phyloP scores from a whole-genome alignment of 2,797 vertebrate genomes.

The Setipinna tenuifilis region DNA sequence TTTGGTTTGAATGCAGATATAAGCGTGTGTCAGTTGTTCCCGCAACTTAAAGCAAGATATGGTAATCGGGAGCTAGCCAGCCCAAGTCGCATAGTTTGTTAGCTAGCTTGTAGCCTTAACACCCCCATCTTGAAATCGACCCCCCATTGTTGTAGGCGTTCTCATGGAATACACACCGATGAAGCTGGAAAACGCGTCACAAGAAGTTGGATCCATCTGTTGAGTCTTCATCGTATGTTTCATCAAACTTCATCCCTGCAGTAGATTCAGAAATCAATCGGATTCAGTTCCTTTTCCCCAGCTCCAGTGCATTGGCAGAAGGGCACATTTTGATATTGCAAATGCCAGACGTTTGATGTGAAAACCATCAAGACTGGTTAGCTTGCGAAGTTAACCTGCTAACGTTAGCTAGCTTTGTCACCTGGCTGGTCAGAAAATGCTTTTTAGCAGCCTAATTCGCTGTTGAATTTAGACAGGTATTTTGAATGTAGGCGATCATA shows the following conservation, averaged over 20 bases:
- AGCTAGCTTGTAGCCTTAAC: conserved; percentile 26
- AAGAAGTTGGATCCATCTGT: conserved; percentile 50
- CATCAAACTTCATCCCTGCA: neutral
- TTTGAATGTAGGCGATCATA: neutral
- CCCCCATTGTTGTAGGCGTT: conserved; percentile 35
- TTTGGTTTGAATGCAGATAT: neutral
- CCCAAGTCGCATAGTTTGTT: conserved; percentile 29
- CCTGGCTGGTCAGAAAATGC: neutral
- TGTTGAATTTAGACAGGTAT: neutral
- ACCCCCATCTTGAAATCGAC: conserved; percentile 28
- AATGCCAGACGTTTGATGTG: conserved; percentile 44
- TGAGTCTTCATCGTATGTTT: conserved; percentile 35
- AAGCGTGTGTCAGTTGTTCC: neutral
- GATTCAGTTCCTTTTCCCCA: neutral
- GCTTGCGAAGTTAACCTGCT: conserved; percentile 44
- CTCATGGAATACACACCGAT: conserved; percentile 10
- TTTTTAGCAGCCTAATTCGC: neutral
- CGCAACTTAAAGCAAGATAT: neutral
- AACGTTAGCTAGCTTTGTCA: conserved; percentile 30
- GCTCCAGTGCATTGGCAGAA: neutral
- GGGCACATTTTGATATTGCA: conserved; percentile 43
- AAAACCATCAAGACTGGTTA: conserved; percentile 41
- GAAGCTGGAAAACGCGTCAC: conserved; percentile 31
- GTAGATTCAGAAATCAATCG: neutral
- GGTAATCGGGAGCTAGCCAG: neutral